Base-by-base conservation (phyloP, 2,797 vertebrate genomes). In the Peromyscus eremicus region DNA sequence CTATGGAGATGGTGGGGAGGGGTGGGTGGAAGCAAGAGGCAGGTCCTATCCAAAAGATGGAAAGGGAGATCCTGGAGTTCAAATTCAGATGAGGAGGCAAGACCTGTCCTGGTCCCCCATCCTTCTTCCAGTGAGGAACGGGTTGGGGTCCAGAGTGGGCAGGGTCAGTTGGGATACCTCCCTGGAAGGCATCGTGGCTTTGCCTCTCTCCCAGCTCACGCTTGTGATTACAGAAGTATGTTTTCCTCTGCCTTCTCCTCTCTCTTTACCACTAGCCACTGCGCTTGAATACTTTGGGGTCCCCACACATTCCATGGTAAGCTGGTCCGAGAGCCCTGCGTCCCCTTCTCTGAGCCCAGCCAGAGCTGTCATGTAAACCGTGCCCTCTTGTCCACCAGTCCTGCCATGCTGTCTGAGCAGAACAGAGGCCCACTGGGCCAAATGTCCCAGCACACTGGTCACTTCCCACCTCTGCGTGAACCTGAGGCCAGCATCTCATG, bases 361-460 rank as follows among this genome's bases (percentile, higher is more conserved):
- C 49, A 83, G 10, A 17, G 19, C 11, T 79, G 34, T 89, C 83
- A 19, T 71, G 27, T 68, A 12, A 19, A 52, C 46, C 49, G 25
- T n/a, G 32, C 32, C 49, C 2, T 55, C 62, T 64, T 1, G 29
- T 12, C 25, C 66, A 62, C 34, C 32, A 17, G 37, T 49, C n/a
- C 43, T 71, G 13, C 3, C 27, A n/a, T 23, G 29, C 16, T 9
- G 10, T 7, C 27, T 37, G 0, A 17, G 37, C 13, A 46, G 46
- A 16, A 2, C 11, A 8, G 12, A 21, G 1, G 10, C 13, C 46
- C 14, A 8, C 29, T n/a, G 40, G 6, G 25, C 9, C 25, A 1
- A 43, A n/a, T 85, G 84, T 37, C 66, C 64, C 84, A n/a, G 17
- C 62, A 19, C 0, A 11, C n/a, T 85, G 62, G 82, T 85, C 83